A percentile compares a stretch with the other conserved stretches of the same genome.
These are phyloP conservation scores for Spatulosminthurus flaviceps DNA, from an alignment of 2,888 invertebrate species.

Conservation along the genomic window DNA sequence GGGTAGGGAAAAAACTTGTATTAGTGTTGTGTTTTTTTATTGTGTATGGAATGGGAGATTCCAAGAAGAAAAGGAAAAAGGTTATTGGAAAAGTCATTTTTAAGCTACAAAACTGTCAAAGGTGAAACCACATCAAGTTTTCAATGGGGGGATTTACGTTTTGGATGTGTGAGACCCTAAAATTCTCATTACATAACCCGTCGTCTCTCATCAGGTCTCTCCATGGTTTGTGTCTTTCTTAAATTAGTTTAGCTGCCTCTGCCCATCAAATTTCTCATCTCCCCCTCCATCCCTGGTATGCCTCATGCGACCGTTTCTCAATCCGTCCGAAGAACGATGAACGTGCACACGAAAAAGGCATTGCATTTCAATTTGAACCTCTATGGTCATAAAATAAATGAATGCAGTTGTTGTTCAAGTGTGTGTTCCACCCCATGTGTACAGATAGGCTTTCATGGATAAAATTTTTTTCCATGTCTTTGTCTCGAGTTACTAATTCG, in stretches of 20 bases:
- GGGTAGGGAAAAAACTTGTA: not conserved
- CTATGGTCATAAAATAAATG: constrained; percentile 23
- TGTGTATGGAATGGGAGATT: not conserved
- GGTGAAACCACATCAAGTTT: constrained; percentile 18
- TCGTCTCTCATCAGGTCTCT: constrained; percentile 9
- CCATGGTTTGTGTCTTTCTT: constrained; percentile 9
- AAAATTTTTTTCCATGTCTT: constrained; percentile 19
- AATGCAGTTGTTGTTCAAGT: constrained; percentile 9
- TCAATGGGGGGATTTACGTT: not conserved
- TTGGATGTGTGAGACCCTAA: constrained; percentile 14
- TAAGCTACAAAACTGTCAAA: constrained; percentile 13
- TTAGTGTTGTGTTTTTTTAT: no score
- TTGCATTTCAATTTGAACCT: constrained; percentile 9
- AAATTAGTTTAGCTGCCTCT: constrained; percentile 23
- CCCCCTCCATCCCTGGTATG: not conserved
- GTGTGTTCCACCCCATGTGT: not conserved
- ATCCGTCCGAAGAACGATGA: not conserved
- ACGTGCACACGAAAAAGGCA: constrained; percentile 1
- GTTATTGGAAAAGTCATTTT: not conserved
- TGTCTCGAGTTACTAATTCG: constrained; percentile 18
- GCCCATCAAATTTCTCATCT: constrained; percentile 10
- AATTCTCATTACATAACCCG: constrained; percentile 14
- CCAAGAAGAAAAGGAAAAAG: not conserved
- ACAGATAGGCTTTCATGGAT: constrained; percentile 12
- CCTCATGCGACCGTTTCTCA: constrained; percentile 1